Conservation (phyloP, 2,888 invertebrate genomes). For the Oxytorus armatus region DNA sequence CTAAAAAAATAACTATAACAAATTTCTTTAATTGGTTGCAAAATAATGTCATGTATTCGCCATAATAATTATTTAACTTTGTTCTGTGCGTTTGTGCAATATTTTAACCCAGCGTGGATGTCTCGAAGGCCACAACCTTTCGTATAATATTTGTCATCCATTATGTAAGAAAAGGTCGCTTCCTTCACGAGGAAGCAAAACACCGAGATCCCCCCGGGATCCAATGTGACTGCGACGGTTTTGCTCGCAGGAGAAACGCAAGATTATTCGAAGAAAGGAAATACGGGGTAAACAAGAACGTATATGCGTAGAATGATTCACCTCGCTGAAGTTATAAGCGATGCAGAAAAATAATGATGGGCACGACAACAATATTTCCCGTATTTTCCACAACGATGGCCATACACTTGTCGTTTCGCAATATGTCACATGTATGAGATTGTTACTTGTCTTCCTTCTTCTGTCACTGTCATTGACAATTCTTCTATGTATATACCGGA, state of each 20-base stretch:
- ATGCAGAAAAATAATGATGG: constrained; percentile 5
- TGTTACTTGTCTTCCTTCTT: constrained; percentile 5
- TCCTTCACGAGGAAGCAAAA: background rate
- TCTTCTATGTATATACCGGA: background rate
- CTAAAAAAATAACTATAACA: too few species aligned
- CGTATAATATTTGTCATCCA: background rate
- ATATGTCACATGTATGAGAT: constrained; percentile 5
- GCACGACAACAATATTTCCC: constrained; percentile 8
- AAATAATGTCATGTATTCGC: background rate
- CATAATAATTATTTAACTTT: background rate
- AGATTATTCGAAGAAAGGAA: constrained; percentile 10
- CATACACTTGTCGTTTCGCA: constrained; percentile 5
- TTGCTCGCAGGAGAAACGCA: background rate
- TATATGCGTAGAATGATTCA: background rate
- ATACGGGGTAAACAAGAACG: background rate
- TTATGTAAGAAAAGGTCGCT: background rate
- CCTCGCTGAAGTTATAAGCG: background rate
- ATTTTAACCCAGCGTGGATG: background rate
- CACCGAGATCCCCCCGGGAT: background rate
- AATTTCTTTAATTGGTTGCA: too few species aligned
- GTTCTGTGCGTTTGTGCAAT: background rate
- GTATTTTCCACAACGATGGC: constrained; percentile 27
- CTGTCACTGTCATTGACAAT: background rate
- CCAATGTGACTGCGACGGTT: background rate
- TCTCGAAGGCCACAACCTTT: background rate